Conservation (phyloP, 2,888 invertebrate species). For the Amphipoea lucens region DNA sequence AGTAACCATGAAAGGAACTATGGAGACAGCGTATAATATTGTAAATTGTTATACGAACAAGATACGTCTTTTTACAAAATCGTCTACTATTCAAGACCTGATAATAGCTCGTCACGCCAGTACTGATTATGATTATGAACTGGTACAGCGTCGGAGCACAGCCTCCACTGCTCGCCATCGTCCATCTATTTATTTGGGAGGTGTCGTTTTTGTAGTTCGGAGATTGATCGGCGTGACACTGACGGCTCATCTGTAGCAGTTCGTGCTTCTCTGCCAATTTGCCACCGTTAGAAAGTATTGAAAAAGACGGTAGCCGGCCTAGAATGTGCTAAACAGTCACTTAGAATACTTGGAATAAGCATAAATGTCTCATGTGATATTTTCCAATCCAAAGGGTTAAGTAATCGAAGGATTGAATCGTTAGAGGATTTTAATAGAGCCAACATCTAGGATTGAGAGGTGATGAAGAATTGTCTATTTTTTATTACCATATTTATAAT, state of each 20-base stretch:
- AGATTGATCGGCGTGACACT: background rate
- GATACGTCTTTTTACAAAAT: background rate
- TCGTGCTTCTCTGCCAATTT: no score
- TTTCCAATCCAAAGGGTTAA: background rate
- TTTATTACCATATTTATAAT: no score
- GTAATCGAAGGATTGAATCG: background rate
- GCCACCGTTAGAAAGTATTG: background rate
- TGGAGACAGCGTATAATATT: background rate
- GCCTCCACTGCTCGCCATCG: background rate
- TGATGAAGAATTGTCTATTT: background rate
- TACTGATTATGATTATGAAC: background rate
- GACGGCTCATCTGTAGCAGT: background rate
- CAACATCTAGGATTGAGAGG: constrained; percentile 6
- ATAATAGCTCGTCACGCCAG: background rate
- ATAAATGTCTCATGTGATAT: background rate
- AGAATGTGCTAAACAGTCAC: background rate
- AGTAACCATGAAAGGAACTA: background rate
- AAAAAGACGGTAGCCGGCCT: background rate
- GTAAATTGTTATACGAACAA: background rate
- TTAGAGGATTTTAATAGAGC: background rate
- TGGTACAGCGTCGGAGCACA: background rate
- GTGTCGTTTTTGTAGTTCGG: background rate
- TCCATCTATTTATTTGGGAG: background rate
- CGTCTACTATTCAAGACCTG: background rate
- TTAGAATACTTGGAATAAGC: background rate